A percentile compares a stretch with the other conserved stretches of the same genome.
These are phyloP conservation scores for Ormyrus nitidulus DNA, from an alignment of 2,888 invertebrate genomes.

Conservation along the genomic window DNA sequence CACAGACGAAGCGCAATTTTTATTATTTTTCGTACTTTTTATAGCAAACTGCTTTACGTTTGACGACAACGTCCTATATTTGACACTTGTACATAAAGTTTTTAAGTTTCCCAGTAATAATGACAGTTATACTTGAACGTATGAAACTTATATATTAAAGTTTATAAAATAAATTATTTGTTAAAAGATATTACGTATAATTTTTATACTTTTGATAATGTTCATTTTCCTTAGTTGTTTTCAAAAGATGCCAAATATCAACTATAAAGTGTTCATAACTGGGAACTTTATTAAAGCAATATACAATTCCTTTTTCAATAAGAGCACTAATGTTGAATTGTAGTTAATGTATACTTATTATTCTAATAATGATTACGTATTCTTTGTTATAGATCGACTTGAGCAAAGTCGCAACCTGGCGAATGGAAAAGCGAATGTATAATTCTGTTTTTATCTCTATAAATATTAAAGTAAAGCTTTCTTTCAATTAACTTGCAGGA, in stretches of 20 bases:
- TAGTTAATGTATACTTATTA: constrained; percentile 15
- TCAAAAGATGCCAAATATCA: constrained; percentile 40
- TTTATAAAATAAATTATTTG: background rate
- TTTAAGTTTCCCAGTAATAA: too few species aligned
- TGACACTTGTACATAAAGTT: too few species aligned
- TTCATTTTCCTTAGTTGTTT: background rate
- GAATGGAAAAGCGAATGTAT: background rate
- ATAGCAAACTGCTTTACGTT: too few species aligned
- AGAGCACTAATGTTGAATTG: constrained; percentile 32
- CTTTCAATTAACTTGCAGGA: background rate
- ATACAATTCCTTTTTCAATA: constrained; percentile 29
- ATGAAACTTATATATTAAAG: too few species aligned
- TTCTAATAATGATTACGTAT: constrained; percentile 27
- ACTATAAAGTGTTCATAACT: constrained; percentile 37
- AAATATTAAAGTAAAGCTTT: constrained; percentile 17
- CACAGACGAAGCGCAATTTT: constrained; percentile 28
- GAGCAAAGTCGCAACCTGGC: constrained; percentile 5
- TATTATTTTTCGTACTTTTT: too few species aligned
- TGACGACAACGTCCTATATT: too few species aligned
- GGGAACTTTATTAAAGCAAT: constrained; percentile 39
- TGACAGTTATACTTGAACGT: background rate
- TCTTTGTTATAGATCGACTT: constrained; percentile 12
- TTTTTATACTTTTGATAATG: background rate
- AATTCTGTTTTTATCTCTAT: constrained; percentile 18
- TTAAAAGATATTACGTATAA: constrained; percentile 4